These are phyloP conservation scores for Lepidothrix coronata DNA, from an alignment of 2,113 vertebrate genomes.

Conservation along the genomic window DNA sequence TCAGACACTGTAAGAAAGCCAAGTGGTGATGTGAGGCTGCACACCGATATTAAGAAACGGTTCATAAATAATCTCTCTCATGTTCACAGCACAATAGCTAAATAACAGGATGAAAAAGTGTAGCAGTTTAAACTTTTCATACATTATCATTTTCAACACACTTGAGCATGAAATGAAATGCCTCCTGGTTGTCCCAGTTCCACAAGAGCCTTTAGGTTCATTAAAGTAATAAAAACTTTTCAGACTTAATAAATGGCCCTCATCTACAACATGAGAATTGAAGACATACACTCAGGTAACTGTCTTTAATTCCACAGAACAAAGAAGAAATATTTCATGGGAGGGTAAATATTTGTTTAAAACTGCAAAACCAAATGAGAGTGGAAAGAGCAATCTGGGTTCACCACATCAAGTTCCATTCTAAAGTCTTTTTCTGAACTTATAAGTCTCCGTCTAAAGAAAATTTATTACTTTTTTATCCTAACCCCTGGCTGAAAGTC, in stretches of 20 bases:
- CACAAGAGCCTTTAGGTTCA: not conserved
- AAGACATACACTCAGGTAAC: not conserved
- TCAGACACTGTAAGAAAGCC: not conserved
- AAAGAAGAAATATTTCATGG: not conserved
- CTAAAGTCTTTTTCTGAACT: not conserved
- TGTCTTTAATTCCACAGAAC: not conserved
- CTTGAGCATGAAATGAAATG: not conserved
- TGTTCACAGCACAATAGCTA: not conserved
- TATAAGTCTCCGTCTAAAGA: not conserved
- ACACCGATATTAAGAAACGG: not conserved
- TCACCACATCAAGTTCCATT: not conserved
- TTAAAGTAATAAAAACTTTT: not conserved
- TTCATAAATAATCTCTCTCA: not conserved
- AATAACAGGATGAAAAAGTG: not conserved
- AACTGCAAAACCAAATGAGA: not conserved
- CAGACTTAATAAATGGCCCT: not conserved
- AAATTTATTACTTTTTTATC: not conserved
- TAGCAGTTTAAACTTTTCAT: not conserved
- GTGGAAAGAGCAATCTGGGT: not conserved
- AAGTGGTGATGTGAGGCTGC: not conserved
- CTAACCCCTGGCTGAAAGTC: not conserved
- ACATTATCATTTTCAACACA: not conserved
- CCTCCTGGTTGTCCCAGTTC: not conserved
- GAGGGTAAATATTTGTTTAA: not conserved
- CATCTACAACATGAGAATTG: not conserved